Evolutionary conservation across 2,888 invertebrate genomes (phyloP).

Genomic region (Poecilobothrus nobilitatus): DNA sequence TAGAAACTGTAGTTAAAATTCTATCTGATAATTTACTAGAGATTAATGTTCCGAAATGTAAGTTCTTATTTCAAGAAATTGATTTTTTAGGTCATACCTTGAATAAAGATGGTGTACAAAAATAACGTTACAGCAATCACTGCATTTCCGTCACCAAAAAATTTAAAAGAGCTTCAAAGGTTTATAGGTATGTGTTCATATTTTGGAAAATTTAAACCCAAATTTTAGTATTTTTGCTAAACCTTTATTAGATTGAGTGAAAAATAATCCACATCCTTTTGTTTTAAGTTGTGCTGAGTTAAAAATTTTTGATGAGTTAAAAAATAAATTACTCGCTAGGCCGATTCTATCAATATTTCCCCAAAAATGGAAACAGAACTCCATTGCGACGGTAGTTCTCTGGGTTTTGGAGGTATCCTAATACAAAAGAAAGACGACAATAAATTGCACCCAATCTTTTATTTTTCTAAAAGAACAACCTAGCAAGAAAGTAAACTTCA

Average conservation of each 20-base stretch:
- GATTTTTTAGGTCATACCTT: constrained; percentile 11
- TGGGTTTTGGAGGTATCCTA: constrained; percentile 26
- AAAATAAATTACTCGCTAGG: neutral
- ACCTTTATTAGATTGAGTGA: neutral
- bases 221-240: constrained; percentile 18
- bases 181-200: constrained; percentile 29
- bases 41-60: constrained; percentile 12
- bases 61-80: constrained; percentile 9
- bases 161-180: constrained; percentile 23
- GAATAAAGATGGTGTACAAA: neutral
- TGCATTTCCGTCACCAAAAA: constrained; percentile 21
- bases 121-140: constrained; percentile 21
- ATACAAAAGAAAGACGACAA: constrained; percentile 20
- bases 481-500: constrained; percentile 26
- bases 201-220: constrained; percentile 27
- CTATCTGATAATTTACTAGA: neutral
- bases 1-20: neutral
- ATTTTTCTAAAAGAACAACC: constrained; percentile 28
- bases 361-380: constrained; percentile 26
- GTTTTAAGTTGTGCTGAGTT: neutral
- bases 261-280: neutral
- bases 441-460: constrained; percentile 27
- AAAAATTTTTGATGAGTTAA: constrained; percentile 11
- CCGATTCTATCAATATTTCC: constrained; percentile 28
- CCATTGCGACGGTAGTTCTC: constrained; percentile 27